Conservation (phyloP, 2,113 vertebrate species). For the Dissostichus mawsoni region DNA sequence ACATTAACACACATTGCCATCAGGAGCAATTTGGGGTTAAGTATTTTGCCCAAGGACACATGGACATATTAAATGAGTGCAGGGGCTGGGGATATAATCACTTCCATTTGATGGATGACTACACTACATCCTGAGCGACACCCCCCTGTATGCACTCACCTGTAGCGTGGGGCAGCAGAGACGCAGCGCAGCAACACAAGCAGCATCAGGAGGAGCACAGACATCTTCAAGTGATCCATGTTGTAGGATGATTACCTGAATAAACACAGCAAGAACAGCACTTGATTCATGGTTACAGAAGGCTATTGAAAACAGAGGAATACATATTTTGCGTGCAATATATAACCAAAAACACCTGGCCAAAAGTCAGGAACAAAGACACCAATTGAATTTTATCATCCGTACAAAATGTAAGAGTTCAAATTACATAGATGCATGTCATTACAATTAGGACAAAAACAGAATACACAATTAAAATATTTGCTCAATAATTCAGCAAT, state of each 20-base stretch:
- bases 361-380: neutral
- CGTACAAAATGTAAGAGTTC: neutral
- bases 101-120: too few relatives aligned
- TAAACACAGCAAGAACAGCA: neutral
- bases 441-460: neutral
- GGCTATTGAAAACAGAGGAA: neutral
- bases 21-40: too few relatives aligned
- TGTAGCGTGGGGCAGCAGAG: conserved; percentile 84
- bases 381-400: neutral
- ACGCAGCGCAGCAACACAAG: conserved; percentile 83
- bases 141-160: conserved; percentile 77
- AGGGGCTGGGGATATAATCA: too few relatives aligned
- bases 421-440: neutral
- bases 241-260: conserved; percentile 49
- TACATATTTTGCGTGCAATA: neutral
- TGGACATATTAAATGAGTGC: too few relatives aligned
- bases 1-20: too few relatives aligned
- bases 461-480: neutral
- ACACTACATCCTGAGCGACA: too few relatives aligned
- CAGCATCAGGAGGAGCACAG: conserved; percentile 82
- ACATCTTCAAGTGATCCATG: conserved; percentile 86
- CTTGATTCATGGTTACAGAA: neutral
- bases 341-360: neutral
- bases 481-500: neutral
- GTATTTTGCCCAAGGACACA: too few relatives aligned